phyloP scores from a whole-genome alignment of 2,797 vertebrate genomes.

The Sorex maritimensis region DNA sequence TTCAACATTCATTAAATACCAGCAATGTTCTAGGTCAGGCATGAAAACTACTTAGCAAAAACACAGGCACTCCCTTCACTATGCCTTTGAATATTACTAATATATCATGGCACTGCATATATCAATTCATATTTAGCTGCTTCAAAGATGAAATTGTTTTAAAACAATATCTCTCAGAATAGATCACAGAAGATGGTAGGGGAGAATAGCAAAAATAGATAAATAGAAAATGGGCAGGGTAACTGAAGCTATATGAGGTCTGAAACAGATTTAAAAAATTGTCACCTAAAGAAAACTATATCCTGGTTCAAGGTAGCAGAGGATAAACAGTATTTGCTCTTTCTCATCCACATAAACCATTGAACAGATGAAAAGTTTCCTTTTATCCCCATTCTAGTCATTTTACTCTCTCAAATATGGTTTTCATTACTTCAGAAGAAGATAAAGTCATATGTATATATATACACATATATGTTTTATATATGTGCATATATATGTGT shows the following conservation, averaged over 20 bases:
- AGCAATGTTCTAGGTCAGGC: slow-evolving; percentile 11
- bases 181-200: not conserved
- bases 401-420: not conserved
- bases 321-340: not conserved
- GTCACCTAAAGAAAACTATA: not conserved
- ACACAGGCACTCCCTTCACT: not conserved
- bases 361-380: not conserved
- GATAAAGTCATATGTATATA: no score
- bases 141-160: slow-evolving; percentile 51
- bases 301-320: not conserved
- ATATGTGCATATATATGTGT: no score
- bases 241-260: not conserved
- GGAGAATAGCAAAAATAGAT: not conserved
- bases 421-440: not conserved
- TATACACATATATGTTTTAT: no score
- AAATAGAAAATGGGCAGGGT: not conserved
- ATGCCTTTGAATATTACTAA: not conserved
- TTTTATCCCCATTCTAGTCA: not conserved
- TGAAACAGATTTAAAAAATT: not conserved
- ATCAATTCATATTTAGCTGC: slow-evolving; percentile 65
- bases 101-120: not conserved
- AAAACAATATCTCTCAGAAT: slow-evolving; percentile 61
- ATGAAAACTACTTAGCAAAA: slow-evolving; percentile 11
- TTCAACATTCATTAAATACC: slow-evolving; percentile 46
- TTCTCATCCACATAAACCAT: slow-evolving; percentile 23